These are phyloP conservation scores for Rhamphomyia laevipes DNA, from an alignment of 2,888 invertebrate genomes.

Conservation along the genomic window DNA sequence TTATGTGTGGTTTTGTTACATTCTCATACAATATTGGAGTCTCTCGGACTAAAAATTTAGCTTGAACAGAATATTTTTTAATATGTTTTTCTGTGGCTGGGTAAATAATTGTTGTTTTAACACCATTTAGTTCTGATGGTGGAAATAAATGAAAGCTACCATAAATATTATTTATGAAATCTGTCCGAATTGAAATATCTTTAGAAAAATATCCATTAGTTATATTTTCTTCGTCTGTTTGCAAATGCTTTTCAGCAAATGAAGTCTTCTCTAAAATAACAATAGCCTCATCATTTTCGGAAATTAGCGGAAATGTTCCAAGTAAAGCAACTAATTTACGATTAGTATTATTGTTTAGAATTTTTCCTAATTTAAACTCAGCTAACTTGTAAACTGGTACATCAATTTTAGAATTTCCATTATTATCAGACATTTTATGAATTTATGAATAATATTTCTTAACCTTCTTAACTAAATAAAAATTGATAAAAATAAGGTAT, in stretches of 20 bases:
- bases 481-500: too few species aligned
- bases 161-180: slow-evolving; percentile 75
- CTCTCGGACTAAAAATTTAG: slow-evolving; percentile 67
- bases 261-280: slow-evolving; percentile 72
- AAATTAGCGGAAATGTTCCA: slow-evolving; percentile 48
- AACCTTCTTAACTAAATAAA: neutral
- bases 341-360: slow-evolving; percentile 60
- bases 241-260: slow-evolving; percentile 44
- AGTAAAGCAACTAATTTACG: slow-evolving; percentile 59
- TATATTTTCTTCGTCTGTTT: slow-evolving; percentile 22
- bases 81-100: slow-evolving; percentile 92
- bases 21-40: slow-evolving; percentile 69
- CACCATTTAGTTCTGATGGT: slow-evolving; percentile 47
- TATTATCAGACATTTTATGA: neutral
- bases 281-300: slow-evolving; percentile 50
- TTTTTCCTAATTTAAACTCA: slow-evolving; percentile 51
- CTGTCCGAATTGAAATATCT: slow-evolving; percentile 23
- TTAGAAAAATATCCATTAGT: slow-evolving; percentile 4
- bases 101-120: slow-evolving; percentile 81
- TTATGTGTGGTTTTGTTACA: slow-evolving; percentile 66
- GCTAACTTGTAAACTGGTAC: slow-evolving; percentile 41
- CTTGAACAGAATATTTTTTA: slow-evolving; percentile 67
- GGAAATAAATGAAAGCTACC: slow-evolving; percentile 67
- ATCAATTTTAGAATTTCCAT: neutral
- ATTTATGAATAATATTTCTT: too few species aligned